A percentile compares a stretch with the other conserved stretches of the same genome.
Conservation (phyloP, 2,113 vertebrate genomes). For the Silurus meridionalis region DNA sequence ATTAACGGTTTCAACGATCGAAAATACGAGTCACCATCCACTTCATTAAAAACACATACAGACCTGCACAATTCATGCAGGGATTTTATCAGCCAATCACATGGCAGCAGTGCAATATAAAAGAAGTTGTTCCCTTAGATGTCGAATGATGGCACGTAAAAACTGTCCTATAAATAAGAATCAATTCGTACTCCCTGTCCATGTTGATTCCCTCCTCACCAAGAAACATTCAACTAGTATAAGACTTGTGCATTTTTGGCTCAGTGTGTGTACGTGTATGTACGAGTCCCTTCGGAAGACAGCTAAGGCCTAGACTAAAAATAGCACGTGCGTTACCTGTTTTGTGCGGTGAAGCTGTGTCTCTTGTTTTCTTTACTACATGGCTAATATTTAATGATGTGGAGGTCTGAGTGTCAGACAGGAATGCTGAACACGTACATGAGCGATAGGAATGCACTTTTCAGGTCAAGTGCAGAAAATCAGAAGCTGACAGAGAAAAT, state of each 20-base stretch:
- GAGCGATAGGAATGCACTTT: not conserved
- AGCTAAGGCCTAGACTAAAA: too few species aligned
- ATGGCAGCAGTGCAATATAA: too few species aligned
- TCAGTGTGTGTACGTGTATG: not conserved
- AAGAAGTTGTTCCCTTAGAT: too few species aligned
- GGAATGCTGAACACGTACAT: not conserved
- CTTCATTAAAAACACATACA: too few species aligned
- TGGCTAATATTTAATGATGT: not conserved
- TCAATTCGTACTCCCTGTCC: not conserved
- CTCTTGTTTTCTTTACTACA: not conserved
- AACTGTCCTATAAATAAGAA: not conserved
- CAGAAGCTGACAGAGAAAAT: not conserved
- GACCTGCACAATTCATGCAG: too few species aligned
- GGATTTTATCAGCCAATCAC: too few species aligned
- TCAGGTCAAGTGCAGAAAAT: slow-evolving; percentile 7
- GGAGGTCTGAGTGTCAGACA: not conserved
- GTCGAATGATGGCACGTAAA: not conserved
- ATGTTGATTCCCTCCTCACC: not conserved
- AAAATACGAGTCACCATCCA: too few species aligned
- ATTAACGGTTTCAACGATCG: too few species aligned
- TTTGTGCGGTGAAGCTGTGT: not conserved
- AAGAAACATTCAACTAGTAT: not conserved
- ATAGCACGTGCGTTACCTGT: too few species aligned
- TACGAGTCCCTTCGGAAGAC: too few species aligned
- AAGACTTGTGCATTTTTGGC: not conserved